Base-by-base conservation (phyloP, 2,888 invertebrate genomes). In the Hedya salicella region DNA sequence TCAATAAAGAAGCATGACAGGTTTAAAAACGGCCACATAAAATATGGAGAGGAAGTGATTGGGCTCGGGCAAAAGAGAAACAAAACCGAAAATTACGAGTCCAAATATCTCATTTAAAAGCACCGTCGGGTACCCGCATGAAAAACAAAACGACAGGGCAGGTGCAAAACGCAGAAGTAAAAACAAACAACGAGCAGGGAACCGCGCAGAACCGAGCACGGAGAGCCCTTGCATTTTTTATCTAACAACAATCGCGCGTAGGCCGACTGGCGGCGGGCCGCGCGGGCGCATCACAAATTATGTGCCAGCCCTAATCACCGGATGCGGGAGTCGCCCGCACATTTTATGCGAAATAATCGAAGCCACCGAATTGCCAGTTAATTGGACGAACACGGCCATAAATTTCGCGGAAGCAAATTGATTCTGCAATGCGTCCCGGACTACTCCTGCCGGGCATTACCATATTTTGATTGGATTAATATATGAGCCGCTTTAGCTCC, bases 351-450 rank as follows among this genome's bases (percentile, higher is more conserved):
- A 90, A 91, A 91, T 89, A 88, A 91, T 89, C 90, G 88, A 87
- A 89, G 89, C 91, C 89, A 90, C 91, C 89, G 91, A 91, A 91
- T 91, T 88, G 89, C 85, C 89, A 87, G 90, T 89, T 92, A 91
- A 92, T 92, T 91, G 90, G 85, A 78, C 85, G 83, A 87, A 89
- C 91, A 89, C 78, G 87, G 79, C 79, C 84, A 87, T 91, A 91
- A 91, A 91, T 89, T 83, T 86, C 79, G 77, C 80, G 76, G 80
- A 77, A 78, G 86, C 84, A 89, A 91, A 91, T 91, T 90, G 88
- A 91, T 87, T 89, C 82, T 76, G 77, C 83, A 75, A 81, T 79
- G 78, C 75, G 79, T 78, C 80, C 75, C 76, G 71, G 78, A 78
- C 76, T 78, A 79, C 75, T 77, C 76, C 80, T 71, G 71, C 70